A percentile compares a stretch with the other conserved stretches of the same genome.
These are phyloP conservation scores for Philopedon plagiatum DNA, from an alignment of 2,888 invertebrate genomes.

Conservation along the genomic window DNA sequence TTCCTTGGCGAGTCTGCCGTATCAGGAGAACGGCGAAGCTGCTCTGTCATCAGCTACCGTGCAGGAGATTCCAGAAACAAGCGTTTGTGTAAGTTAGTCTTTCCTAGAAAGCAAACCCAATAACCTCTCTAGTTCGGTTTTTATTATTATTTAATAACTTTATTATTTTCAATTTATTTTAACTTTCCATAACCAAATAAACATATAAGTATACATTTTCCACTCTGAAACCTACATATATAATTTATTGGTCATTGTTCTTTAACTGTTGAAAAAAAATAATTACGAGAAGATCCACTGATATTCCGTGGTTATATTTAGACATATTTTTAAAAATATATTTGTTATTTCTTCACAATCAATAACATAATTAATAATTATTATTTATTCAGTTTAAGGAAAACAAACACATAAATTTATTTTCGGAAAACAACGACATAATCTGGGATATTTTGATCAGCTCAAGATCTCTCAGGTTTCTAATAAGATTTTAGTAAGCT, in stretches of 20 bases:
- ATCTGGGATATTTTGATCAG: background rate
- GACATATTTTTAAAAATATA: constrained; percentile 3
- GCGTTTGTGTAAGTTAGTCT: background rate
- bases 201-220: no score
- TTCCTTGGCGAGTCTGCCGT: constrained; percentile 32
- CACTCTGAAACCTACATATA: no score
- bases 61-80: background rate
- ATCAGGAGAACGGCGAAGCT: constrained; percentile 5
- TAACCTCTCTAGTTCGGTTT: no score
- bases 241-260: background rate
- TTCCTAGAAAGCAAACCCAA: no score
- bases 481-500: no score
- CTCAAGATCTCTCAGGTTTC: no score
- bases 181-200: no score
- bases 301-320: background rate
- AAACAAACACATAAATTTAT: background rate
- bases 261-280: background rate
- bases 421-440: background rate
- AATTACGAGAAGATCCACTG: no score
- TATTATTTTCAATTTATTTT: no score
- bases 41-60: background rate
- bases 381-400: constrained; percentile 5
- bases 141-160: no score
- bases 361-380: constrained; percentile 15
- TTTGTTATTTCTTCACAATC: background rate